Conservation (phyloP, 35 echinoderm and acorn worm species). For the Stichopus chloronotus region DNA sequence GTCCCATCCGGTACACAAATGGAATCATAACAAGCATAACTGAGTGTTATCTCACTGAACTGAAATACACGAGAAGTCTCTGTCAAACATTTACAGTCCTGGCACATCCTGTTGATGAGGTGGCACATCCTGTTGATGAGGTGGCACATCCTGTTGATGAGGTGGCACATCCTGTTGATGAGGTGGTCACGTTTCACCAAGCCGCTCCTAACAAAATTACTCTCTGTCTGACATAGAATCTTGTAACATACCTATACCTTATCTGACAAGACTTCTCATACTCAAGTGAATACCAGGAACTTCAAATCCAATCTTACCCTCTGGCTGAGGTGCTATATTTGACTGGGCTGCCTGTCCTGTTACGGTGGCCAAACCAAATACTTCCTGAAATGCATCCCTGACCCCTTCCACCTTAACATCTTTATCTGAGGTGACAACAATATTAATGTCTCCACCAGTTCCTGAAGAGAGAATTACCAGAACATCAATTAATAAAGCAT, state of each 20-base stretch:
- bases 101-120: background rate
- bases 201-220: background rate
- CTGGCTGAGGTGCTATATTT: slow-evolving; percentile 98
- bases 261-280: background rate
- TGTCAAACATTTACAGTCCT: no score
- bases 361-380: slow-evolving; percentile 88
- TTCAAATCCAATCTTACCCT: slow-evolving; percentile 47
- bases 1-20: no score
- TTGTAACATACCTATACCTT: background rate
- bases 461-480: slow-evolving; percentile 43
- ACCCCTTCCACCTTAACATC: slow-evolving; percentile 89
- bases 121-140: background rate
- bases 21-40: no score
- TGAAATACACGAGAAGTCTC: no score
- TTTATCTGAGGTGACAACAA: slow-evolving; percentile 94
- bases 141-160: background rate
- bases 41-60: no score
- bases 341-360: slow-evolving; percentile 80
- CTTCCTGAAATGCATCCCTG: slow-evolving; percentile 94
- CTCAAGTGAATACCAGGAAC: background rate
- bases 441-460: slow-evolving; percentile 84
- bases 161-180: background rate
- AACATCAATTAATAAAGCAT: no score
- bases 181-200: background rate
- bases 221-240: background rate